These are phyloP conservation scores for Microtus pennsylvanicus DNA, from an alignment of 2,113 vertebrate genomes.

Conservation along the genomic window DNA sequence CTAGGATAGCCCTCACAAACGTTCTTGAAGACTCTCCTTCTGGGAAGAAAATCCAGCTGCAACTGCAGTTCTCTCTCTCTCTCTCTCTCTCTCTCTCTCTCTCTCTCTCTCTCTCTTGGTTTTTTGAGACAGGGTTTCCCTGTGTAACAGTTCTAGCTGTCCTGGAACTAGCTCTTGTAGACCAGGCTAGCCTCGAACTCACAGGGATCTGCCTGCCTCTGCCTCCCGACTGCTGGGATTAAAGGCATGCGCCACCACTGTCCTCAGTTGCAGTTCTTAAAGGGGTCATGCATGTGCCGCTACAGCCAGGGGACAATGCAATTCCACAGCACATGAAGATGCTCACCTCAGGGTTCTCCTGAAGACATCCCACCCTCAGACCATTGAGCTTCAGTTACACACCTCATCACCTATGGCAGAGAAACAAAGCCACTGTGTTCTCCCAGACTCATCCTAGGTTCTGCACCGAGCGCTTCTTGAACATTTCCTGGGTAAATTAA, in stretches of 20 bases:
- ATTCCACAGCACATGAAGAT: not conserved
- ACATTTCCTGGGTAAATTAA: not conserved
- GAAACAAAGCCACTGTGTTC: not conserved
- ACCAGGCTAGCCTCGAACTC: no score
- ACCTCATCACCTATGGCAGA: not conserved
- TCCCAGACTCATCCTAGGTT: not conserved
- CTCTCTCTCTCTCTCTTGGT: no score
- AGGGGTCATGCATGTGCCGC: not conserved
- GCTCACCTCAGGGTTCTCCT: not conserved
- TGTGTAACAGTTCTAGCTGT: no score
- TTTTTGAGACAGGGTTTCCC: no score
- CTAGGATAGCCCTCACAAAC: not conserved
- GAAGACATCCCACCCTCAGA: not conserved
- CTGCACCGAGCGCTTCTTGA: not conserved
- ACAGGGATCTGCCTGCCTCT: no score
- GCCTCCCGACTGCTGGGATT: no score
- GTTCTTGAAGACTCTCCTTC: not conserved
- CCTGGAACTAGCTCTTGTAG: no score
- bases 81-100: no score
- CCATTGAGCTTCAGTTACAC: no score
- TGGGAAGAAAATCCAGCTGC: not conserved
- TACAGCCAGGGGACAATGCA: not conserved
- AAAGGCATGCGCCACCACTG: no score
- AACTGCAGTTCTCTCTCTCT: no score
- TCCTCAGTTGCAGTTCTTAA: no score